These are phyloP conservation scores for Hemibagrus wyckioides DNA, from an alignment of 2,113 vertebrate species.

Conservation along the genomic window DNA sequence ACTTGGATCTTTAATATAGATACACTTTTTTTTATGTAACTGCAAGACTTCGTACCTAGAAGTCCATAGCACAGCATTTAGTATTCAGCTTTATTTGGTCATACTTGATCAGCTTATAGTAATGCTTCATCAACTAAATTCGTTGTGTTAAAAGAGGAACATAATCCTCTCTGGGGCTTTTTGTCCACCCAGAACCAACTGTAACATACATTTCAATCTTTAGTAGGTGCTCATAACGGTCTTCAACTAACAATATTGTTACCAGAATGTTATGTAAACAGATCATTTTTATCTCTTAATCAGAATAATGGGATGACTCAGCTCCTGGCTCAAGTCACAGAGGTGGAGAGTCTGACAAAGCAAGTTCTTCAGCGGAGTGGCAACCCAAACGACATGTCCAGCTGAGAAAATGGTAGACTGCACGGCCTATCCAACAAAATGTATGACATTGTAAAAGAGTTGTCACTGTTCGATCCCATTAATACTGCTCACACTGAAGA, in stretches of 20 bases:
- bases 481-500: neutral
- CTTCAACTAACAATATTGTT: neutral
- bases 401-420: slow-evolving; percentile 26
- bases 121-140: too few relatives aligned
- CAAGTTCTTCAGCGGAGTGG: slow-evolving; percentile 79
- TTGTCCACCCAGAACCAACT: neutral
- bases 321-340: slow-evolving; percentile 71
- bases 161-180: neutral
- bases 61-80: neutral
- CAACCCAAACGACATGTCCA: slow-evolving; percentile 53
- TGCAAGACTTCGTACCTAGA: neutral
- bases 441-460: neutral
- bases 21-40: neutral
- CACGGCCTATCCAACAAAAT: neutral
- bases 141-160: neutral
- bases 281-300: slow-evolving; percentile 40
- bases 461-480: neutral
- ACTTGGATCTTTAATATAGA: neutral
- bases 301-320: slow-evolving; percentile 76
- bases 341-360: slow-evolving; percentile 76
- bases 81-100: neutral
- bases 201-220: neutral
- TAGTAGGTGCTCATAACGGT: neutral
- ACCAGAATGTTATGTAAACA: neutral
- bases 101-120: neutral